Evolutionary conservation across 2,888 invertebrate species (phyloP).

Genomic region (Vannuccia rotundouncinata): DNA sequence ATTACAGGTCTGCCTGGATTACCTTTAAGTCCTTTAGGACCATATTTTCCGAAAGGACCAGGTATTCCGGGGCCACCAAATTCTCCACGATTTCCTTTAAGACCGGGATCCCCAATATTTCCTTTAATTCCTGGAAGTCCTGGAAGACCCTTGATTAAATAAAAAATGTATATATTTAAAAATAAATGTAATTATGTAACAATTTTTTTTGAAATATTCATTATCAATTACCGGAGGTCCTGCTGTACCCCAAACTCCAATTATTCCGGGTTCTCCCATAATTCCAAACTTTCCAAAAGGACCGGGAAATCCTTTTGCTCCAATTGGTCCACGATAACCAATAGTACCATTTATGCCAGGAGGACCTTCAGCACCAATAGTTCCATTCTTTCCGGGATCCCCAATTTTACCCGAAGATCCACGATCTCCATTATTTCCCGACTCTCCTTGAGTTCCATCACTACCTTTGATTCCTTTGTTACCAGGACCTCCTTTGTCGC

Average conservation of each 20-base stretch:
- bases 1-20: not conserved
- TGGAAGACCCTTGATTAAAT: not conserved
- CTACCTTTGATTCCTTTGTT: not conserved
- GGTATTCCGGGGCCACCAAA: constrained; percentile 4
- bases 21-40: constrained; percentile 21
- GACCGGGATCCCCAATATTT: not conserved
- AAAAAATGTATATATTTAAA: too few relatives aligned
- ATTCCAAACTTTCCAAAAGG: not conserved
- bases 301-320: not conserved
- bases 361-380: constrained; percentile 21
- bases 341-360: constrained; percentile 30
- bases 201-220: too few relatives aligned
- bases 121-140: not conserved
- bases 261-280: not conserved
- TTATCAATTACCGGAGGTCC: not conserved
- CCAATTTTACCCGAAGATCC: not conserved
- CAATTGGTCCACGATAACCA: constrained; percentile 31
- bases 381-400: constrained; percentile 11
- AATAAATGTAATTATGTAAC: too few relatives aligned
- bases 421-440: constrained; percentile 9
- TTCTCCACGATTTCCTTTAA: constrained; percentile 2
- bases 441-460: not conserved
- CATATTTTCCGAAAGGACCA: constrained; percentile 13
- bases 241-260: not conserved
- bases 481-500: not conserved